phyloP scores from a whole-genome alignment of 2,888 invertebrate genomes.

The Callimorpha dominula region DNA sequence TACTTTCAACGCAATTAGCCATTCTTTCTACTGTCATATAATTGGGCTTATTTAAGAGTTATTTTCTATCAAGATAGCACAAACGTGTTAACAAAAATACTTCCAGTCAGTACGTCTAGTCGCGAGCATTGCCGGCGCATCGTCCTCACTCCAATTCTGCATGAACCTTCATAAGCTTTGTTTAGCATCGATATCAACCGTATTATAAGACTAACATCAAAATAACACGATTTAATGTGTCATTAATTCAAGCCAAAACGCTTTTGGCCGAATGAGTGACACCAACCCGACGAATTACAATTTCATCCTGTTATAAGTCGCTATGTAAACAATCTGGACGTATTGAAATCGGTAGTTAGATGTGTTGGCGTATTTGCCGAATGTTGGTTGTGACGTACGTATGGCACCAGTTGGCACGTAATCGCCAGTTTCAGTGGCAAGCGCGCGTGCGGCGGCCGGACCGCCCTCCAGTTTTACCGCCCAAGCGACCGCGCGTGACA shows the following conservation, averaged over 20 bases:
- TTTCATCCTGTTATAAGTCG: conserved; percentile 51
- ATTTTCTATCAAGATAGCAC: conserved; percentile 47
- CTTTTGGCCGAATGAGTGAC: conserved; percentile 48
- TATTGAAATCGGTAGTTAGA: conserved; percentile 57
- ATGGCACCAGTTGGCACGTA: conserved; percentile 57
- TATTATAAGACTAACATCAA: conserved; percentile 64
- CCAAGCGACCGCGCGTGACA: conserved; percentile 74
- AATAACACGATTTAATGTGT: conserved; percentile 68
- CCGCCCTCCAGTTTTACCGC: conserved; percentile 72
- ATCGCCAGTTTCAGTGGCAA: conserved; percentile 74
- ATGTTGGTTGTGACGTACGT: conserved; percentile 58
- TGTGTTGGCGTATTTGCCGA: conserved; percentile 63
- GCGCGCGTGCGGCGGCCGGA: conserved; percentile 75
- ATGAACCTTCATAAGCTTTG: conserved; percentile 56
- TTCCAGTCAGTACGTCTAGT: conserved; percentile 36
- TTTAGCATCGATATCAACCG: conserved; percentile 53
- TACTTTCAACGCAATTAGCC: conserved; percentile 39
- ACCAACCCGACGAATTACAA: conserved; percentile 60
- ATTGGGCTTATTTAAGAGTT: conserved; percentile 45
- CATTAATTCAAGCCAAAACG: conserved; percentile 59
- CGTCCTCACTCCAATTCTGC: conserved; percentile 50
- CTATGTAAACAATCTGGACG: conserved; percentile 60
- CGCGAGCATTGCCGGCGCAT: conserved; percentile 27
- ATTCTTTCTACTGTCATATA: conserved; percentile 36
- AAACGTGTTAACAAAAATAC: conserved; percentile 56